Evolutionary conservation across 2,888 invertebrate species (phyloP), one percentile per base, ranked within the genome.

Genomic region (Apamea anceps): DNA sequence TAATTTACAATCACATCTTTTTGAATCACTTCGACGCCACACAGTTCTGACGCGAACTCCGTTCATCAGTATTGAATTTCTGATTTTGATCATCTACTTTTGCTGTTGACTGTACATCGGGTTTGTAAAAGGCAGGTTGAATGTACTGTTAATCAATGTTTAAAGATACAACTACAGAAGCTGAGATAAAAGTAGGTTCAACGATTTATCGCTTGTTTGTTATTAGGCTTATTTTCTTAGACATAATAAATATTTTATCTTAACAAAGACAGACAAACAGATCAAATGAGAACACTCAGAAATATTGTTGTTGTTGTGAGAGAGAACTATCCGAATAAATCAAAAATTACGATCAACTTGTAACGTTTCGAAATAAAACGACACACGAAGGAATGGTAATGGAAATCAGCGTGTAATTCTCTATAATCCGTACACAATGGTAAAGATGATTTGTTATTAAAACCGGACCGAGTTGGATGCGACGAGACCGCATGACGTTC

Each of bases 391-490:
- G 86, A 87, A 91, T 91, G 89, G 91, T 92, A 89, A 91, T 91
- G 87, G 91, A 92, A 94, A 92, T 90, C 89, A 88, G 90, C 91
- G 88, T 92, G 92, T 91, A 94, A 93, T 93, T 92, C 91, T 91
- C 90, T 89, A 92, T 94, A 94, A 94, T 93, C 92, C 91, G 85
- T 84, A 87, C 88, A 93, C 93, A 94, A 94, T 93, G 87, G 91
- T 84, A 82, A 88, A 90, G 91, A 93, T 94, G 93, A 94, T 94
- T 95, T 93, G 93, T 93, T 93, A 91, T 92, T 92, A 93, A 91
- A 93, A 93, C 91, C 93, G 92, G 92, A 90, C 88, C 88, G 91
- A 83, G 90, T 84, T 89, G 90, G 90, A 89, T 89, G 89, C 90
- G 78, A 71, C 87, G 81, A 88, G 89, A 89, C 87, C 91, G 87